These are phyloP conservation scores for Tetramorium bicarinatum DNA, from an alignment of 2,888 invertebrate genomes.

Conservation along the genomic window DNA sequence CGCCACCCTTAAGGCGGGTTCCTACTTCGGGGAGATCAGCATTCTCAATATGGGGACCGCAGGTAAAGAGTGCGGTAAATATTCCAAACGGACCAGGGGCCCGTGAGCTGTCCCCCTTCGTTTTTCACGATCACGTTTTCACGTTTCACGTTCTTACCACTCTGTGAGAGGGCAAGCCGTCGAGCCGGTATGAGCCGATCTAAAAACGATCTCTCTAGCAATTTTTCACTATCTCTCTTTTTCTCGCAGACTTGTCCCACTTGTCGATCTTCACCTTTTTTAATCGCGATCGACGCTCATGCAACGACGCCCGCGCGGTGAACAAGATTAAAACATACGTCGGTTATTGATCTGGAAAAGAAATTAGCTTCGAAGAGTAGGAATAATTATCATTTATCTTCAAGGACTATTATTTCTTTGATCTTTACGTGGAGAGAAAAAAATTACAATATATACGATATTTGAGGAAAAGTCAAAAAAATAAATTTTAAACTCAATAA, in stretches of 20 bases:
- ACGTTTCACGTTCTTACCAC: constrained; percentile 81
- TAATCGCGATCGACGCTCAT: constrained; percentile 66
- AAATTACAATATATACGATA: background rate
- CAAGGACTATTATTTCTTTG: background rate
- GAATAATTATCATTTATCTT: background rate
- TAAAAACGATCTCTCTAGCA: constrained; percentile 80
- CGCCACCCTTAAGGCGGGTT: constrained; percentile 98
- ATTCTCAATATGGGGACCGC: constrained; percentile 99
- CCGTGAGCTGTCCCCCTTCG: constrained; percentile 81
- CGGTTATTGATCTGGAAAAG: background rate
- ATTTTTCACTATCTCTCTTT: constrained; percentile 58
- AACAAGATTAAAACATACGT: background rate
- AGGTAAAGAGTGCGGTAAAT: constrained; percentile 99
- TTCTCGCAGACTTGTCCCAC: constrained; percentile 65
- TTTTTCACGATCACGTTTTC: constrained; percentile 83
- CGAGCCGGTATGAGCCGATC: constrained; percentile 85
- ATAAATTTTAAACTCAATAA: background rate
- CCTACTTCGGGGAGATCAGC: constrained; percentile 99
- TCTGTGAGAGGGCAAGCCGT: constrained; percentile 82
- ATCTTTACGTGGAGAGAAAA: too few species aligned
- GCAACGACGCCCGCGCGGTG: constrained; percentile 63
- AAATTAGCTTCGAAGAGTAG: background rate
- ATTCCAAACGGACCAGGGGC: constrained; percentile 88
- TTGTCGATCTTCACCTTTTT: constrained; percentile 67
- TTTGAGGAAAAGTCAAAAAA: background rate